phyloP scores from a whole-genome alignment of 2,113 vertebrate species.

The Odocoileus hemionus region DNA sequence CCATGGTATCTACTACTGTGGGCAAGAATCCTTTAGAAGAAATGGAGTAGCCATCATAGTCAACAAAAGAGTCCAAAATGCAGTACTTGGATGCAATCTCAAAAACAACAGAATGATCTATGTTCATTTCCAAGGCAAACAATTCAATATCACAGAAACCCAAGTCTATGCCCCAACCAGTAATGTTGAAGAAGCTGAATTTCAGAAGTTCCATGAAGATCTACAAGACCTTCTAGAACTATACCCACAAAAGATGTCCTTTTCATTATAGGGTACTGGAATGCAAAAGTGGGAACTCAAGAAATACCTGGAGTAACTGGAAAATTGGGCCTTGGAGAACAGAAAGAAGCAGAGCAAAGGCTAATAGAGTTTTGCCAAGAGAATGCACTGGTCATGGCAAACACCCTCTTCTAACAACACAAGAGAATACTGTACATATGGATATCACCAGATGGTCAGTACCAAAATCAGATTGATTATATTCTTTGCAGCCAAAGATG shows the following conservation, averaged over 20 bases:
- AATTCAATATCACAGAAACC: not conserved
- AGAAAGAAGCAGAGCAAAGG: not conserved
- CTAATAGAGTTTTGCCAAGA: not conserved
- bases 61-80: not conserved
- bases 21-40: not conserved
- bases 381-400: not conserved
- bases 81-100: not conserved
- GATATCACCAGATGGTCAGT: not conserved
- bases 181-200: not conserved
- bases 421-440: not conserved
- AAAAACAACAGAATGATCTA: fast-evolving
- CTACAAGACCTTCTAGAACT: not conserved
- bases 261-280: not conserved
- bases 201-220: not conserved
- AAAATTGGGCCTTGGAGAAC: not conserved
- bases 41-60: not conserved
- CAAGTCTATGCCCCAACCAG: not conserved
- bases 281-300: not conserved
- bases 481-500: not conserved
- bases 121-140: not conserved
- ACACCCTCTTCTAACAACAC: not conserved
- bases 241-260: not conserved
- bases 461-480: not conserved
- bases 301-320: not conserved
- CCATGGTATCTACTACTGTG: not conserved